Evolutionary conservation across 2,888 invertebrate species (phyloP).

Genomic region (Drosophila quinaria): DNA sequence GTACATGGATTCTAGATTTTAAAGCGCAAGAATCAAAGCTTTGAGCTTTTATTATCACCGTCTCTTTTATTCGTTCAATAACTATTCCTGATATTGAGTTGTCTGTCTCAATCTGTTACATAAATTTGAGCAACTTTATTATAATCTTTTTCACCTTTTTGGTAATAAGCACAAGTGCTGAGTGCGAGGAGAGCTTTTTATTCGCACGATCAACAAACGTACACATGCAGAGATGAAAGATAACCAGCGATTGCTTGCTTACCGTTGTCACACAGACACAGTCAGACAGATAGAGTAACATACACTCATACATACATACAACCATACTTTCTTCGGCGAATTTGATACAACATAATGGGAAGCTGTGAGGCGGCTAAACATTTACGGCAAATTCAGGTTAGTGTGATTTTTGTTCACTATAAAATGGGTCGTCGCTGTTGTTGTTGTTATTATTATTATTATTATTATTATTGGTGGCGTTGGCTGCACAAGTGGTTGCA

Average conservation of each 20-base stretch:
- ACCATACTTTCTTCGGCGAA: conserved; percentile 57
- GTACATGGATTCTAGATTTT: neutral
- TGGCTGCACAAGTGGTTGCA: conserved; percentile 62
- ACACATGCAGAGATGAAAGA: conserved; percentile 39
- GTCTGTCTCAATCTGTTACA: conserved; percentile 10
- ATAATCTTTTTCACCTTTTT: neutral
- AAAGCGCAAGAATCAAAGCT: neutral
- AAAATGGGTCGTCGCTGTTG: conserved; percentile 65
- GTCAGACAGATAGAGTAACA: neutral
- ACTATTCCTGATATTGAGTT: neutral
- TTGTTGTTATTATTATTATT: conserved; percentile 12
- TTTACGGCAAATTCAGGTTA: conserved; percentile 76
- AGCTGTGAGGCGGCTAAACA: conserved; percentile 52
- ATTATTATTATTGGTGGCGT: conserved; percentile 16
- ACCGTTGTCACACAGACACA: conserved; percentile 8
- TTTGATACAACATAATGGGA: conserved; percentile 60
- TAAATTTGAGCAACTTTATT: conserved; percentile 25
- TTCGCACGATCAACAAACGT: conserved; percentile 68
- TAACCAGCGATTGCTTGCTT: conserved; percentile 26
- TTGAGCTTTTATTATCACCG: neutral
- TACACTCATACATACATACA: neutral
- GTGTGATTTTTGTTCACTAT: conserved; percentile 74
- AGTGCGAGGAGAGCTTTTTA: conserved; percentile 25
- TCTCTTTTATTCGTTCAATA: neutral
- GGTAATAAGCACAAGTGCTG: conserved; percentile 8